Evolutionary conservation across 2,888 invertebrate genomes (phyloP).

Genomic region (Rhyacophila evoluta): DNA sequence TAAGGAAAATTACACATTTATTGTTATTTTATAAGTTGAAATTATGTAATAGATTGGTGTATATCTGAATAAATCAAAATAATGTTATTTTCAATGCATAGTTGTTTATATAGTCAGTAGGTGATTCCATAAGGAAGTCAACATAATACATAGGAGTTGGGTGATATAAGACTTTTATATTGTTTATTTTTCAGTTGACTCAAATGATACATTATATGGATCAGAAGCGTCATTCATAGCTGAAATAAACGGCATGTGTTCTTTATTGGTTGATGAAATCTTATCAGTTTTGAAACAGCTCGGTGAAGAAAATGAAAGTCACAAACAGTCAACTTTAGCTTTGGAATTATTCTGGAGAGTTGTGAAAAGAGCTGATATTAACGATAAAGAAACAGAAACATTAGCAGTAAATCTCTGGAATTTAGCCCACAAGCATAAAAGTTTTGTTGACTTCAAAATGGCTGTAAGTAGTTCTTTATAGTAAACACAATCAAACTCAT

Average conservation of each 20-base stretch:
- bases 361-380: constrained; percentile 74
- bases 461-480: constrained; percentile 61
- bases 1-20: too few relatives aligned
- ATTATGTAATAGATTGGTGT: too few relatives aligned
- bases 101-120: too few relatives aligned
- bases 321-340: constrained; percentile 79
- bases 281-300: constrained; percentile 77
- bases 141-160: too few relatives aligned
- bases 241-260: constrained; percentile 82
- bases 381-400: constrained; percentile 71
- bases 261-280: constrained; percentile 82
- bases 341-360: constrained; percentile 81
- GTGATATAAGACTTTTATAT: too few relatives aligned
- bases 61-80: too few relatives aligned
- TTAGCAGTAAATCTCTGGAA: constrained; percentile 87
- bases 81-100: too few relatives aligned
- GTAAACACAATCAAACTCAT: neutral
- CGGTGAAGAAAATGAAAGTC: constrained; percentile 74
- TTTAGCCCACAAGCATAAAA: constrained; percentile 76
- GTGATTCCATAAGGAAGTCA: too few relatives aligned
- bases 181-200: constrained; percentile 78
- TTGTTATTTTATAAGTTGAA: too few relatives aligned
- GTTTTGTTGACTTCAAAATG: constrained; percentile 68
- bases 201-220: constrained; percentile 93
- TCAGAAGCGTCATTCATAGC: constrained; percentile 87